A percentile compares a stretch with the other conserved stretches of the same genome.
Evolutionary conservation across 1,140 invertebrate genomes (phyloP).

Genomic region (Conopomorpha cramerella): DNA sequence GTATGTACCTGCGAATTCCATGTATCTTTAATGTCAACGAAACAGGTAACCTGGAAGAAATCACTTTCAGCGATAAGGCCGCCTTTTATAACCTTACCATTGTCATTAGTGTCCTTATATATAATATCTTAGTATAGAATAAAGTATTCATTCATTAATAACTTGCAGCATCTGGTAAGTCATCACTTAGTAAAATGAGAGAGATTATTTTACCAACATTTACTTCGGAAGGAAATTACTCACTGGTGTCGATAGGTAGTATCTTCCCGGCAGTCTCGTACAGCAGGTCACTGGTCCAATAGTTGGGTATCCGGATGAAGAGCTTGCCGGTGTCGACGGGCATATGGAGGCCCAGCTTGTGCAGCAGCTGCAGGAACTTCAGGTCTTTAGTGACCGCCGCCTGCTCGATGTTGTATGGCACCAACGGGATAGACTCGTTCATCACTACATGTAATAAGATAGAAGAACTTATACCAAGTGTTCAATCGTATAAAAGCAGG

Average conservation of each 20-base stretch:
- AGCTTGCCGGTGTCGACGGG: conserved; percentile 70
- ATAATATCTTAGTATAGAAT: too few relatives aligned
- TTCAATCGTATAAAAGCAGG: too few relatives aligned
- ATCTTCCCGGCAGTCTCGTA: conserved; percentile 69
- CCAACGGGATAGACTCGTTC: conserved; percentile 71
- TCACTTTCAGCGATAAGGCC: too few relatives aligned
- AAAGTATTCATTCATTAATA: too few relatives aligned
- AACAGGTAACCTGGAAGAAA: too few relatives aligned
- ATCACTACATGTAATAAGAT: too few relatives aligned
- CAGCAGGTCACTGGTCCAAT: conserved; percentile 72
- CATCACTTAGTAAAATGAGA: conserved; percentile 1
- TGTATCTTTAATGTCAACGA: too few relatives aligned
- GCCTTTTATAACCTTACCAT: background rate
- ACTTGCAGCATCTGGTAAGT: background rate
- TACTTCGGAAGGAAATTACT: conserved; percentile 10
- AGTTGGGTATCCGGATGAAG: conserved; percentile 75
- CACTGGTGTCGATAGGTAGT: conserved; percentile 65
- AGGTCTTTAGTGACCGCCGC: conserved; percentile 66
- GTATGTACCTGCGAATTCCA: too few relatives aligned
- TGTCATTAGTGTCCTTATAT: too few relatives aligned
- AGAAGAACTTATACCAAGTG: too few relatives aligned
- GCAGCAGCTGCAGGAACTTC: conserved; percentile 70
- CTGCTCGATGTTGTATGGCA: conserved; percentile 76
- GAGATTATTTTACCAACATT: conserved; percentile 14
- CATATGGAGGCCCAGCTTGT: conserved; percentile 75